Conservation (phyloP, 2,113 vertebrate genomes). For the Struthidea cinerea region DNA sequence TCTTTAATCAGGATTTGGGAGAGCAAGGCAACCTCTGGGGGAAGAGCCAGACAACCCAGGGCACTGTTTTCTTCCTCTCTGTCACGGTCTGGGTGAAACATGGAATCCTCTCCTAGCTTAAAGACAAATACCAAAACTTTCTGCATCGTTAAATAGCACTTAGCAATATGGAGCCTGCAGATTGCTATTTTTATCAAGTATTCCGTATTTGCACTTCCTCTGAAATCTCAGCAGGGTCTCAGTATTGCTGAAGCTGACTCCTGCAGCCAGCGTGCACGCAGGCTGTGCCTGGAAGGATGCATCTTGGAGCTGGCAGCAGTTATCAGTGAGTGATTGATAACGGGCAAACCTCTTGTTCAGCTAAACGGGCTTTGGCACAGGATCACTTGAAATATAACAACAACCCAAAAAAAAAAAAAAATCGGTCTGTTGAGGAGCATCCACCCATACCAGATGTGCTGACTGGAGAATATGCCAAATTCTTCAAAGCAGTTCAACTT, state of each 20-base stretch:
- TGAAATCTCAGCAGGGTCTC: neutral
- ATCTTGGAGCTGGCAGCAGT: neutral
- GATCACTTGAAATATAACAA: constrained; percentile 25
- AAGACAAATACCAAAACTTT: neutral
- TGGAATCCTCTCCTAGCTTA: neutral
- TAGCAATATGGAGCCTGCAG: neutral
- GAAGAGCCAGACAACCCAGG: neutral
- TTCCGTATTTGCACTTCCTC: constrained; percentile 12
- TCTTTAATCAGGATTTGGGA: neutral
- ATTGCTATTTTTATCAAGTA: constrained; percentile 37
- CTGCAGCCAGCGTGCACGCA: neutral
- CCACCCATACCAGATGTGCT: constrained; percentile 52
- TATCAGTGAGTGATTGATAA: constrained; percentile 6
- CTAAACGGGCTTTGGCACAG: constrained; percentile 5
- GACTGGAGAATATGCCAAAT: constrained; percentile 38
- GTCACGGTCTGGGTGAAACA: neutral
- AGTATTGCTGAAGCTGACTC: neutral
- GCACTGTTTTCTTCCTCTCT: neutral
- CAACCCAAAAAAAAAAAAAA: neutral
- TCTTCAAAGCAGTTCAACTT: constrained; percentile 14
- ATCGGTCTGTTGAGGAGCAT: neutral
- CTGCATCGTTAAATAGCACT: neutral
- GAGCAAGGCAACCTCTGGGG: neutral
- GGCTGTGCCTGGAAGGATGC: constrained; percentile 20
- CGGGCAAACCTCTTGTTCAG: constrained; percentile 34